Conservation (phyloP, 2,113 vertebrate genomes). For the Ammodytes marinus region DNA sequence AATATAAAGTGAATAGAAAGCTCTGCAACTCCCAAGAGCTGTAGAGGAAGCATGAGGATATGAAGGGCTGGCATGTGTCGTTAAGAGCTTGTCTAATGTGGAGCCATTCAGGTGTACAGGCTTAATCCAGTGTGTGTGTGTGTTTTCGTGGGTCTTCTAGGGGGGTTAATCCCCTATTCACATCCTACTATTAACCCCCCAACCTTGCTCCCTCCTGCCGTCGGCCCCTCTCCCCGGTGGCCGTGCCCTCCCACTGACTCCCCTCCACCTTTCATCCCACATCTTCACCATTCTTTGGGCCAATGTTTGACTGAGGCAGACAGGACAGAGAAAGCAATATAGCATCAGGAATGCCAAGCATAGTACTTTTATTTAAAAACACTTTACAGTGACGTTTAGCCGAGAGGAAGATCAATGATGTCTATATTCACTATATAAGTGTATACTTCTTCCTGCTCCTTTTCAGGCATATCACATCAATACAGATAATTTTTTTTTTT, state of each 20-base stretch:
- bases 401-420: constrained; percentile 14
- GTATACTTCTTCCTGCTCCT: too few relatives aligned
- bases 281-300: constrained; percentile 15
- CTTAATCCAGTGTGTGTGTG: constrained; percentile 11
- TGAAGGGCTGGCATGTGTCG: not conserved
- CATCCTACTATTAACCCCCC: constrained; percentile 51
- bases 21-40: constrained; percentile 4
- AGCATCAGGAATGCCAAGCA: constrained; percentile 32
- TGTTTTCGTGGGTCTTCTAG: constrained; percentile 13
- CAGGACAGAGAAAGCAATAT: constrained; percentile 6
- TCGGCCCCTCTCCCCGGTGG: constrained; percentile 14
- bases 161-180: constrained; percentile 46
- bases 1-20: constrained; percentile 8
- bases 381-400: not conserved
- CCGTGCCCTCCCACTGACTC: constrained; percentile 37
- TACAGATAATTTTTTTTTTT: too few relatives aligned
- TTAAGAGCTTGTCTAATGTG: constrained; percentile 12
- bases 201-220: constrained; percentile 46
- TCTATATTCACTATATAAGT: too few relatives aligned
- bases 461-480: too few relatives aligned
- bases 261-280: not conserved
- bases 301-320: not conserved
- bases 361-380: not conserved
- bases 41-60: not conserved
- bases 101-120: constrained; percentile 52